A percentile compares a stretch with the other conserved stretches of the same genome.
Evolutionary conservation across 2,888 invertebrate genomes (phyloP).

Genomic region (Rhorus exstirpatorius): DNA sequence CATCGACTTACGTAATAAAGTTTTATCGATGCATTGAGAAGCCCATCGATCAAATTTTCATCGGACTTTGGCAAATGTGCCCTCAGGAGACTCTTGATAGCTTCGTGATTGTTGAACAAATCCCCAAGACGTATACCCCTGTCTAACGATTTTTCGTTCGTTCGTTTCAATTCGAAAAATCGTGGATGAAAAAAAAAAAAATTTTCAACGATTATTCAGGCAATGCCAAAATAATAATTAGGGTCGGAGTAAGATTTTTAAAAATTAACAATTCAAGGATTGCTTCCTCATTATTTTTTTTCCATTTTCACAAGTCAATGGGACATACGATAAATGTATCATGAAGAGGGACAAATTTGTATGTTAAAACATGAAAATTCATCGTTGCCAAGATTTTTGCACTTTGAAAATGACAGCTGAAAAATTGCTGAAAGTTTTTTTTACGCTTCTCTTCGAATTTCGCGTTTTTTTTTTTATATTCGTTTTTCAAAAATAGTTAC

Average conservation of each 20-base stretch:
- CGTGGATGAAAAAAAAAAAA: no score
- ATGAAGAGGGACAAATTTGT: no score
- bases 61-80: conserved; percentile 83
- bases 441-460: background rate
- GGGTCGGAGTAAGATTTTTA: no score
- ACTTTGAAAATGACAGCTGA: no score
- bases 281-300: no score
- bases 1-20: conserved; percentile 87
- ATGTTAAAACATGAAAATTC: no score
- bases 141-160: conserved; percentile 82
- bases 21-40: conserved; percentile 87
- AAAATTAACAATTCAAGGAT: no score
- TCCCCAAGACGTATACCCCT: conserved; percentile 87
- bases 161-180: background rate
- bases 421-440: no score
- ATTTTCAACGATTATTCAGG: background rate
- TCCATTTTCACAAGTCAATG: no score
- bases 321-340: no score
- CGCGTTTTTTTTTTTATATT: background rate
- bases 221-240: background rate
- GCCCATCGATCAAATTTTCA: conserved; percentile 84
- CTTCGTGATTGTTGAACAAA: conserved; percentile 86
- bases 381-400: no score
- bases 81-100: conserved; percentile 85
- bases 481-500: conserved; percentile 79